Base-by-base conservation (phyloP, 2,113 vertebrate species). In the Pavo muticus region DNA sequence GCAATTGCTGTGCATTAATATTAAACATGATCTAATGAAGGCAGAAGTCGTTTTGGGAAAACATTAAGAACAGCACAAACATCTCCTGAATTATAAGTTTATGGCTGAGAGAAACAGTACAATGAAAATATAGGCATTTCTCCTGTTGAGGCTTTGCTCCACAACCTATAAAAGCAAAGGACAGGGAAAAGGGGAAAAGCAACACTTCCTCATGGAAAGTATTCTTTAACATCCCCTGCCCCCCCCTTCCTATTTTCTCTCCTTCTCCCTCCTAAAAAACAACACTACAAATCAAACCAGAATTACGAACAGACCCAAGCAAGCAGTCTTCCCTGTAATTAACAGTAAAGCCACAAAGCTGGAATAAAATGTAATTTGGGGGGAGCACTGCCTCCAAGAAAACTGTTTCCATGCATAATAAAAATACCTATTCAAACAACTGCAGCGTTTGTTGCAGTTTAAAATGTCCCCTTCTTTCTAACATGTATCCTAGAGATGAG, bases 31-130 rank as follows among this genome's bases (percentile, higher is more conserved):
- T 90, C 95, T 96, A 95, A 95, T 81, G 94, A 97, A 96, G 84
- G 86, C 97, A 96, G 95, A 97, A 97, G 90, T 88, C 91, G 21
- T 98, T 97, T 94, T 76, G 97, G 96, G 95, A 97, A 97, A 97
- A 96, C 95, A 97, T 93, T 92, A 93, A 82, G 84, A 93, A 86
- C 48, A 85, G 77, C 61, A 92, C 88, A 96, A 73, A n/a, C 78
- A 95, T 93, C 96, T 92, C 90, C 90, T 96, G 92, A 96, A 97
- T 95, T 88, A 89, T 73, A 94, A 97, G 94, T 93, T 96, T 90
- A 67, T 77, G 60, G 54, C 39, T 90, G 65, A 88, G 71, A 97
- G 92, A 75, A 95, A 94, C 21, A 91, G 25, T 68, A 72, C 40
- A 90, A 79, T 84, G 47, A 96, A 96, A 95, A 95, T n/a, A 74